Evolutionary conservation across 2,888 invertebrate genomes (phyloP).

Genomic region (Dysmachus trigonus): DNA sequence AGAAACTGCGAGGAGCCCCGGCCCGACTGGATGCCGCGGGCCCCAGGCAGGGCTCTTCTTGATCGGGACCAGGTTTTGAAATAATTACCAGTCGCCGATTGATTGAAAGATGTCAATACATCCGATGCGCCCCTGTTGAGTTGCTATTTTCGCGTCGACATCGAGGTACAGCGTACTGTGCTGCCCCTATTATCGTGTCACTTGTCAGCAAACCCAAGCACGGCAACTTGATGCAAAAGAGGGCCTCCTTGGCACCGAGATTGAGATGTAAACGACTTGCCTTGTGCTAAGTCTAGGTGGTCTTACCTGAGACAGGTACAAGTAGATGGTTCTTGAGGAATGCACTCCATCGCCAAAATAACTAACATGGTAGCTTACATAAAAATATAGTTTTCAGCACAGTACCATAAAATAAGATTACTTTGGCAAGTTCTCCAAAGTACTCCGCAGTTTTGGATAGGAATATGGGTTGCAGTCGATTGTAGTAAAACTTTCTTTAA

Average conservation of each 20-base stretch:
- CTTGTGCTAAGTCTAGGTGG: neutral
- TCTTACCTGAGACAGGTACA: no score
- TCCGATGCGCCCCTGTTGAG: neutral
- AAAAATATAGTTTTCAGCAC: no score
- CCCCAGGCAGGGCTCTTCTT: no score
- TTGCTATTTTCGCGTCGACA: neutral
- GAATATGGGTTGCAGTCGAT: no score
- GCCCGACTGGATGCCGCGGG: neutral
- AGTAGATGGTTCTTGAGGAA: no score
- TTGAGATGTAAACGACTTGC: slow-evolving; percentile 11
- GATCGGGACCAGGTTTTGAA: slow-evolving; percentile 5
- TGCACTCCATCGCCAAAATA: no score
- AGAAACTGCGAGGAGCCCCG: neutral
- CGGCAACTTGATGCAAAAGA: neutral
- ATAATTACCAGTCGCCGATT: slow-evolving; percentile 28
- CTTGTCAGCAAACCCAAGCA: neutral
- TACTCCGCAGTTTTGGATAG: no score
- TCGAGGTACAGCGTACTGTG: neutral
- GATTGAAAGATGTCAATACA: slow-evolving; percentile 44
- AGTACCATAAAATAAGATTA: no score
- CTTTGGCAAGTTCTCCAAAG: no score
- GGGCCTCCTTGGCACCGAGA: neutral
- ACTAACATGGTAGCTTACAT: no score
- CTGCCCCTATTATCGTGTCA: neutral
- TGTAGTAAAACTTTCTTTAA: no score